phyloP scores from a whole-genome alignment of 2,888 invertebrate genomes.

The Xanthia icteritia region DNA sequence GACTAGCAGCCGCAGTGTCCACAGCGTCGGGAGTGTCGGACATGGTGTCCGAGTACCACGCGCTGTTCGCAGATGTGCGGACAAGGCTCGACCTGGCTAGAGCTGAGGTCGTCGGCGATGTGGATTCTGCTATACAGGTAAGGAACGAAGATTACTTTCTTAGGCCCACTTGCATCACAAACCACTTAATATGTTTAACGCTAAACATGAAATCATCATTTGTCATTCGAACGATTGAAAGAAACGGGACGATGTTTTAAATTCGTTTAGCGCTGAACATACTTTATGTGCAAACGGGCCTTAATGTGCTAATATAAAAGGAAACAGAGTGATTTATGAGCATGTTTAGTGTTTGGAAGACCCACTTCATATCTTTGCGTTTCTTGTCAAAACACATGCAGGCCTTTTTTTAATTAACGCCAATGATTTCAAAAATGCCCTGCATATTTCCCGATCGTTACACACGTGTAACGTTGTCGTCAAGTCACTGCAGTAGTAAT shows the following conservation, averaged over 20 bases:
- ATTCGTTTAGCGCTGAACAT: no score
- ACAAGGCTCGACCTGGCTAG: conserved; percentile 81
- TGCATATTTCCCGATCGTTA: not conserved
- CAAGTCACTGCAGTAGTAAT: not conserved
- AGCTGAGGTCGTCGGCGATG: conserved; percentile 82
- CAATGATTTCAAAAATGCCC: not conserved
- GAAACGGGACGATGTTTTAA: no score
- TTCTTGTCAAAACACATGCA: no score
- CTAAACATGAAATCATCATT: not conserved
- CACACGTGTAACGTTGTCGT: no score
- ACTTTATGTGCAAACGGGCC: not conserved
- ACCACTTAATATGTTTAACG: not conserved
- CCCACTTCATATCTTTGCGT: no score
- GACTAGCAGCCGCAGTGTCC: conserved; percentile 75
- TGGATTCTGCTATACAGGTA: conserved; percentile 86
- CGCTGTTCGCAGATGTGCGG: conserved; percentile 81
- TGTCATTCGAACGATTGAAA: no score
- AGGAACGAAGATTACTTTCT: conserved; percentile 12
- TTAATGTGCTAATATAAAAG: not conserved
- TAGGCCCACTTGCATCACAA: not conserved
- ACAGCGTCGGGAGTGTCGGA: conserved; percentile 77
- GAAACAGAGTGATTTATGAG: not conserved
- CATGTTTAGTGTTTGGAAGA: not conserved
- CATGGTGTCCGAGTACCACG: conserved; percentile 85
- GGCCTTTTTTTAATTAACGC: no score